Percentiles rank a stretch among this genome's conserved stretches.
phyloP scores from a whole-genome alignment of 2,888 invertebrate genomes.

The Endotricha flammealis region DNA sequence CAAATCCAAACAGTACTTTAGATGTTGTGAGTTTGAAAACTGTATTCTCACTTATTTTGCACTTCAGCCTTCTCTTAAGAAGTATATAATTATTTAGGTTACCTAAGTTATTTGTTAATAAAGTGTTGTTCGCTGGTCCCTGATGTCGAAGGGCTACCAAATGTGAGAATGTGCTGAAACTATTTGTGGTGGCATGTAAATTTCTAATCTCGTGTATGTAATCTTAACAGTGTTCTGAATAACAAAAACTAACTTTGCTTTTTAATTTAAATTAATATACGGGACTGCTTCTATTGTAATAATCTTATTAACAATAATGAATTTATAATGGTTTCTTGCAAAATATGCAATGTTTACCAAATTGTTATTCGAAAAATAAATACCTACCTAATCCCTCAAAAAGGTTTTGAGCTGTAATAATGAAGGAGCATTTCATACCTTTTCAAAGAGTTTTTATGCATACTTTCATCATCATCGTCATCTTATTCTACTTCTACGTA shows the following conservation, averaged over 20 bases:
- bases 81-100: constrained; percentile 20
- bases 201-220: constrained; percentile 23
- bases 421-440: too few relatives aligned
- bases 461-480: too few relatives aligned
- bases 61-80: constrained; percentile 33
- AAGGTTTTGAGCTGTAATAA: too few relatives aligned
- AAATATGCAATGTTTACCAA: too few relatives aligned
- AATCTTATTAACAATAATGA: background rate
- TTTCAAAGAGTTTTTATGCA: too few relatives aligned
- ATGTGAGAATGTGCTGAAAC: constrained; percentile 54
- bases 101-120: constrained; percentile 30
- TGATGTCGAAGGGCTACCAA: constrained; percentile 48
- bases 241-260: constrained; percentile 25
- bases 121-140: constrained; percentile 42
- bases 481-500: too few relatives aligned
- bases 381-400: too few relatives aligned
- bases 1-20: constrained; percentile 48
- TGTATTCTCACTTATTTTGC: constrained; percentile 38
- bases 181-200: constrained; percentile 58
- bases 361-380: constrained; percentile 1
- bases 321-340: background rate
- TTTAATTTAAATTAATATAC: constrained; percentile 10
- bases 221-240: constrained; percentile 17
- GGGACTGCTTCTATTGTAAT: constrained; percentile 13
- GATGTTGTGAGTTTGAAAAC: constrained; percentile 40